A percentile compares a stretch with the other conserved stretches of the same genome.
Conservation (phyloP, 1,140 invertebrate species). For the Frieseomelitta varia region DNA sequence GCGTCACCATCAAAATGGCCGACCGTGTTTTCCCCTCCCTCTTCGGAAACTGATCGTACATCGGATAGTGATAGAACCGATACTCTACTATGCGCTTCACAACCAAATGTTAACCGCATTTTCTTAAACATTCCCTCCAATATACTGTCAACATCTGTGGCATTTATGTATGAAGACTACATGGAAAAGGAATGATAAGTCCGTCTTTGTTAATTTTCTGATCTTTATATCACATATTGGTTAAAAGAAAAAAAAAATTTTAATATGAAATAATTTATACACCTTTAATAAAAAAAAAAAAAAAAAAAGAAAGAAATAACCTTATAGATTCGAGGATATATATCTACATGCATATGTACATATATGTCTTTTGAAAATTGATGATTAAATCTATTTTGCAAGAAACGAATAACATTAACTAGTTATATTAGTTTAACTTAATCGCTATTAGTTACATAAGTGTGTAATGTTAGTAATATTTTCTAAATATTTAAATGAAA, state of each 20-base stretch:
- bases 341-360: too few relatives aligned
- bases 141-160: not conserved
- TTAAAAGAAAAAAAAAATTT: not conserved
- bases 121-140: not conserved
- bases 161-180: not conserved
- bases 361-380: not conserved
- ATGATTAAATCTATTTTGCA: not conserved
- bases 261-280: not conserved
- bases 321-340: not conserved
- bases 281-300: too few relatives aligned
- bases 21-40: constrained; percentile 57
- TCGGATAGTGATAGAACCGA: constrained; percentile 22
- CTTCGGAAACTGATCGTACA: constrained; percentile 28
- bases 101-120: not conserved
- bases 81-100: not conserved
- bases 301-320: not conserved
- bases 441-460: not conserved
- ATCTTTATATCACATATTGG: not conserved
- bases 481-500: not conserved
- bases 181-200: not conserved
- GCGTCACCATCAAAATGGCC: constrained; percentile 88
- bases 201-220: not conserved
- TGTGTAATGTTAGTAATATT: not conserved
- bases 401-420: too few relatives aligned
- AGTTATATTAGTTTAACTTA: not conserved